Evolutionary conservation across 1,140 invertebrate genomes (phyloP).

Genomic region (Trinorchestia longiramus): DNA sequence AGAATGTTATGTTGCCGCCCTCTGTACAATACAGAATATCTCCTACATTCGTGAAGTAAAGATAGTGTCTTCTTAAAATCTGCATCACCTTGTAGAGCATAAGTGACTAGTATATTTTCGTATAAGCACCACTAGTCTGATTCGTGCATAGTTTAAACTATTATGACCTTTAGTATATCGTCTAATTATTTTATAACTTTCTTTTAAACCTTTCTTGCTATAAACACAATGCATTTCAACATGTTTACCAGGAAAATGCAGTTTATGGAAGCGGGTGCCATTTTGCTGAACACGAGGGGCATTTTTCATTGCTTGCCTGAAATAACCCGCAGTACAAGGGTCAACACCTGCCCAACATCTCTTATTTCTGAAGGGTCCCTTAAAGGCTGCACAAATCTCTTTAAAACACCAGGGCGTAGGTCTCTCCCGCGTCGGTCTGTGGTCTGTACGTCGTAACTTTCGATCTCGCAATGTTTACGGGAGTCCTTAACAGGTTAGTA

Average conservation of each 20-base stretch:
- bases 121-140: no score
- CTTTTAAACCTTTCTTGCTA: no score
- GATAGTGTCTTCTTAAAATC: no score
- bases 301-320: not conserved
- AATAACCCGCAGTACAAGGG: not conserved
- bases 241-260: not conserved
- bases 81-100: no score
- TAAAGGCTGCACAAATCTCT: slow-evolving; percentile 3
- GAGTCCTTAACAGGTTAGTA: not conserved
- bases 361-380: not conserved
- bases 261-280: not conserved
- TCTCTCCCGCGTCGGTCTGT: not conserved
- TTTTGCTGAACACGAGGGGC: not conserved
- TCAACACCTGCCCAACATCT: not conserved
- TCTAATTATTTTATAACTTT: no score
- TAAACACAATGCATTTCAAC: not conserved
- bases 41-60: no score
- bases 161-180: no score
- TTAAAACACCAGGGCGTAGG: not conserved
- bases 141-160: no score
- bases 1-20: no score
- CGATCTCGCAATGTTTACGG: not conserved
- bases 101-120: no score
- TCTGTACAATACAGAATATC: no score
- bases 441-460: not conserved